Evolutionary conservation across 2,113 vertebrate genomes (phyloP).

Genomic region (Scartelaos histophorus): DNA sequence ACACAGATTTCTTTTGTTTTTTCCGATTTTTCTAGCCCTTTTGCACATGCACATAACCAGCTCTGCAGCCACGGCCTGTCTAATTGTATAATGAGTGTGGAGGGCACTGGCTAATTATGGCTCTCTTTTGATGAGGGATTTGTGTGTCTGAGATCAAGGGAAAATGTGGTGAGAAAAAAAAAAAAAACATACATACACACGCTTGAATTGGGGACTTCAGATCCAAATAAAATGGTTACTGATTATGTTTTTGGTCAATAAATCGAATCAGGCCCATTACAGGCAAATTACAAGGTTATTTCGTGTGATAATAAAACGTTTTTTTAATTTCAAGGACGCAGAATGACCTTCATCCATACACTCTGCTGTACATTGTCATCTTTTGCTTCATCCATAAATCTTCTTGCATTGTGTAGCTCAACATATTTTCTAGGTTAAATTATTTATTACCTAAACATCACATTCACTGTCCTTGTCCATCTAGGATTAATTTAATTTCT

Average conservation of each 20-base stretch:
- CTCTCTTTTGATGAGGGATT: slow-evolving; percentile 46
- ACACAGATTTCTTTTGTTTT: neutral
- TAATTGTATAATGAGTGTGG: slow-evolving; percentile 63
- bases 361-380: too few relatives aligned
- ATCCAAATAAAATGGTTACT: slow-evolving; percentile 11
- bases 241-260: slow-evolving; percentile 18
- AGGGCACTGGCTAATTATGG: slow-evolving; percentile 61
- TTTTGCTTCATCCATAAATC: too few relatives aligned
- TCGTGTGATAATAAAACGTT: too few relatives aligned
- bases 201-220: slow-evolving; percentile 8
- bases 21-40: neutral
- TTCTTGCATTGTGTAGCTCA: too few relatives aligned
- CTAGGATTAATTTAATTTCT: too few relatives aligned
- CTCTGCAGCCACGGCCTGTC: slow-evolving; percentile 11
- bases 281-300: too few relatives aligned
- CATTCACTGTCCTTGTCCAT: too few relatives aligned
- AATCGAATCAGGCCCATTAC: too few relatives aligned
- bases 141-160: slow-evolving; percentile 38
- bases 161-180: slow-evolving; percentile 9
- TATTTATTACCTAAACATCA: too few relatives aligned
- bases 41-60: neutral
- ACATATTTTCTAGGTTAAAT: too few relatives aligned
- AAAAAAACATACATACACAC: slow-evolving; percentile 12
- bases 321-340: neutral
- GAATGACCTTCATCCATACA: neutral